Percentiles rank a stretch among this genome's conserved stretches.
phyloP scores from a whole-genome alignment of 2,113 vertebrate genomes.

The Chinchilla lanigera region DNA sequence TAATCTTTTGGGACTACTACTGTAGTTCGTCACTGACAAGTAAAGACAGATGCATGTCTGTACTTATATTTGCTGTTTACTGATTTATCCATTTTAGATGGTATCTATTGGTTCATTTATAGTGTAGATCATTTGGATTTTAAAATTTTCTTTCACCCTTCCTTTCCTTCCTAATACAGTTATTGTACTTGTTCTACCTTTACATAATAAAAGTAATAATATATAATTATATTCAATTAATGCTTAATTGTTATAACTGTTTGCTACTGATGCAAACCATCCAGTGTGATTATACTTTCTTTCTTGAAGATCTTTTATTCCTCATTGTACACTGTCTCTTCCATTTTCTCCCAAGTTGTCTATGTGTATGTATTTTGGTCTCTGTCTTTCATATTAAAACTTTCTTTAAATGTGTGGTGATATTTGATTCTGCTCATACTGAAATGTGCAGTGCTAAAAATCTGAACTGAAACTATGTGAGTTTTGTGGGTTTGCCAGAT shows the following conservation, averaged over 20 bases:
- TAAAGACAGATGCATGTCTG: neutral
- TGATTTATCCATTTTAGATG: conserved; percentile 14
- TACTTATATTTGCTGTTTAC: neutral
- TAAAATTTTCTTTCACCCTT: neutral
- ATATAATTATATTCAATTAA: conserved; percentile 3
- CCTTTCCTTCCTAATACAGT: neutral
- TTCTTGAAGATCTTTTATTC: neutral
- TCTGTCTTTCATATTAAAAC: neutral
- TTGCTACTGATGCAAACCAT: neutral
- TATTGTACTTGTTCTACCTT: neutral
- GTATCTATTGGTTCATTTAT: neutral
- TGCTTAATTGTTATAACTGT: neutral
- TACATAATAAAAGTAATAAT: neutral
- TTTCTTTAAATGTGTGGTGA: neutral
- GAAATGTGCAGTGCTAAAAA: neutral
- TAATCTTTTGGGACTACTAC: neutral
- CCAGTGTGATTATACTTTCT: neutral
- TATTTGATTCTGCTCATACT: neutral
- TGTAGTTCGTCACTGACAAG: neutral
- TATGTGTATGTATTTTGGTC: neutral
- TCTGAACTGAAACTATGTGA: neutral
- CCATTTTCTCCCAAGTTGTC: neutral
- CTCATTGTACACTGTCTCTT: neutral
- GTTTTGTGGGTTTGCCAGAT: neutral
- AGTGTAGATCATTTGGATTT: conserved; percentile 16